Percentiles rank a stretch among this genome's conserved stretches.
phyloP scores from a whole-genome alignment of 35 echinoderm and acorn worm genomes.

The Hemicentrotus pulcherrimus region DNA sequence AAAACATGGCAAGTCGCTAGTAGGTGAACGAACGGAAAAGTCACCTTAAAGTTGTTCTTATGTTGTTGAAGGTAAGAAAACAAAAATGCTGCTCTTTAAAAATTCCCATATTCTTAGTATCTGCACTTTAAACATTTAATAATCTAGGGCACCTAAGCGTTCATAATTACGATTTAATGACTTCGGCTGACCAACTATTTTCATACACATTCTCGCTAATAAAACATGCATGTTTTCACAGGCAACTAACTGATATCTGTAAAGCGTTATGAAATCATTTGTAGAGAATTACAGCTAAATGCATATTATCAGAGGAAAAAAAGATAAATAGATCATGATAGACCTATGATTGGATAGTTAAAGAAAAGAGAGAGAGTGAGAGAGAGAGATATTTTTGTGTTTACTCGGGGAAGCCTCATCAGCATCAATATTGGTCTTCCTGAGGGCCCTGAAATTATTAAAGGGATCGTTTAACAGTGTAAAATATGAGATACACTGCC shows the following conservation, averaged over 20 bases:
- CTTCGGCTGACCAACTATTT: background rate
- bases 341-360: too few relatives aligned
- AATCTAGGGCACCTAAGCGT: background rate
- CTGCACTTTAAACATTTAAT: background rate
- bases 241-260: background rate
- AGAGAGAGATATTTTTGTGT: too few relatives aligned
- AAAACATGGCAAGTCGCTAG: background rate
- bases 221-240: constrained; percentile 12
- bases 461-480: too few relatives aligned
- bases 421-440: too few relatives aligned
- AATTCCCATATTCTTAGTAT: background rate
- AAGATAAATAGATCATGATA: too few relatives aligned
- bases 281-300: too few relatives aligned
- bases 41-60: background rate
- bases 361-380: too few relatives aligned
- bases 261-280: background rate
- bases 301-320: too few relatives aligned
- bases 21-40: background rate
- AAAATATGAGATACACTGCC: too few relatives aligned
- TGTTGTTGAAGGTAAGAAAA: background rate
- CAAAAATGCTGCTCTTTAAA: background rate
- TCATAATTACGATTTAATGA: background rate
- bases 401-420: too few relatives aligned
- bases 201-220: background rate
- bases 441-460: too few relatives aligned